Base-by-base conservation (phyloP, 2,113 vertebrate genomes). In the Hypomesus transpacificus region DNA sequence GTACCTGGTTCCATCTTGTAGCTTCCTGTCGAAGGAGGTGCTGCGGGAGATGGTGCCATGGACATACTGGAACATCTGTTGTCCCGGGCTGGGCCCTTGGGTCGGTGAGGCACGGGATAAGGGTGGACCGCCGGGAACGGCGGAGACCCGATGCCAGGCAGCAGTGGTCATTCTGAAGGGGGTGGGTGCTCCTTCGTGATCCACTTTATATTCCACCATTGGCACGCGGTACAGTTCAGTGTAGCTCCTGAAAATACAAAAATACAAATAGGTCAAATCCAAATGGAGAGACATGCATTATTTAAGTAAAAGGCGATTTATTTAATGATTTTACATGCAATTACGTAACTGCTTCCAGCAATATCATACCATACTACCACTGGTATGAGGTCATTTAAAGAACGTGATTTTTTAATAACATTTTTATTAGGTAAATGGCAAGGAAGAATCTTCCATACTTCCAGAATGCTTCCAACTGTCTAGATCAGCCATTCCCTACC, bases 181-280 rank as follows among this genome's bases (percentile, higher is more conserved):
- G 66, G 92, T 93, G 87, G 53, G 17, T 18, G 92, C 89, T 69
- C 91, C 92, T 82, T 93, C 92, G 0, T 91, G 92, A 87, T 94
- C 93, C 39, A 92, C 88, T 80, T 94, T 94, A 82, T 94, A 95
- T 71, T 95, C 94, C 76, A 94, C 90, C 91, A 94, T 87, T 65
- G 94, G 93, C 68, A 94, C 92, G 74, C 93, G 91, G 88, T 92
- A 94, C 53, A 94, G 88, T 85, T 95, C 94, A 7, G 93, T 94
- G 70, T 90, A 94, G 64, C 93, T 93, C 87, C 93, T 94, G 85
- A 58, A 13, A 62, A 80, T 4, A 22, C 22, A 53, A 2, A 21
- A 60, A 80, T 4, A 22, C 22, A 53, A 2, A 21, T 16, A 17
- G 64, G n/a, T 66, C 1, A 66, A 61, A 9, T 5, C 16, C 16